Base-by-base conservation (phyloP, 2,797 vertebrate species). In the Chaetophractus vellerosus region DNA sequence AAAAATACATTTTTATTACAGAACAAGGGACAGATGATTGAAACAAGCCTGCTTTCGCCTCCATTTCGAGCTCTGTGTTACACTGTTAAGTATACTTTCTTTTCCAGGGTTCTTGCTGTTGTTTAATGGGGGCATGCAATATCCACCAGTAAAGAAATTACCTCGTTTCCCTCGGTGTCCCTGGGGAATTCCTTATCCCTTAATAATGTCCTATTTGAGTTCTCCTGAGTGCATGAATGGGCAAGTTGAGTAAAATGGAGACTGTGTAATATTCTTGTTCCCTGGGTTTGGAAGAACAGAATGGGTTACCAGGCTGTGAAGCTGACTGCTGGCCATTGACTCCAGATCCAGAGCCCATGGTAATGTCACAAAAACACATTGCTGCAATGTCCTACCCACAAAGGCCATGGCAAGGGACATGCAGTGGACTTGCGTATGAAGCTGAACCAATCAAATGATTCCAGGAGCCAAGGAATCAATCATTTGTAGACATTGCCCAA, bases 1-100 rank as follows among this genome's bases (percentile, higher is more conserved):
- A 88, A 96, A 96, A 98, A 98, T 97, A 95, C 93, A 97, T 74
- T 26, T 85, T 96, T 98, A 98, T 97, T 97, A 96, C 96, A 97
- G 97, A 97, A 97, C 1, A 68, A 98, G 98, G 91, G 59, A 95
- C 92, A 83, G 64, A 94, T 81, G 78, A 97, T 98, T 97, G 96
- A 95, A 96, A 90, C 86, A 97, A 97, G 81, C 23, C 79, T 96
- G 57, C 97, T 92, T 92, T 96, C 92, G 94, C 84, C 50, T 93
- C 96, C 61, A 50, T 88, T 96, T 88, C 80, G 95, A 94, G 86
- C 64, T 88, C 36, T 38, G 80, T 95, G 96, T 97, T 90, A 85
- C 92, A 79, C 87, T 79, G 93, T 80, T 96, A 96, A 91, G 95
- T 95, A 85, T 12, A 84, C 95, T 75, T 95, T 95, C 89, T 97